phyloP scores from a whole-genome alignment of 1,140 invertebrate species.

The Oncopodura yosiiana region DNA sequence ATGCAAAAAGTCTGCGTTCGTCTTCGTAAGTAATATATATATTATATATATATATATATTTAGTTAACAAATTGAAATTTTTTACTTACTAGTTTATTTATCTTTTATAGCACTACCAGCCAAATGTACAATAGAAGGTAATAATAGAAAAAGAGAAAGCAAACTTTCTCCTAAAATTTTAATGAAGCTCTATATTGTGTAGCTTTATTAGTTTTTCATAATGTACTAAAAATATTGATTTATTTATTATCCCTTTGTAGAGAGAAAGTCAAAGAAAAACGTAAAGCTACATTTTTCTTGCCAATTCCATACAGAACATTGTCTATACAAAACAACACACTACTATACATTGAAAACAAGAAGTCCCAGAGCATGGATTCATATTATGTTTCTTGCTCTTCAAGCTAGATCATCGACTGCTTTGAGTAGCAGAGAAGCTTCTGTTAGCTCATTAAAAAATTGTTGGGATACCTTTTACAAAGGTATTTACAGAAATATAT shows the following conservation, averaged over 20 bases:
- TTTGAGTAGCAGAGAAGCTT: constrained; percentile 68
- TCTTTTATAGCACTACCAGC: too few relatives aligned
- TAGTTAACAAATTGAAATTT: too few relatives aligned
- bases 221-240: constrained; percentile 9
- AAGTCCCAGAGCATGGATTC: constrained; percentile 77
- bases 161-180: too few relatives aligned
- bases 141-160: too few relatives aligned
- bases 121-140: constrained; percentile 82
- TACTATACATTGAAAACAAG: constrained; percentile 78
- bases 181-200: too few relatives aligned
- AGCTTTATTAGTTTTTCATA: too few relatives aligned
- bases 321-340: constrained; percentile 67
- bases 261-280: constrained; percentile 69
- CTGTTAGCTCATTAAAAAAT: constrained; percentile 71
- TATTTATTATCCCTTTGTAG: constrained; percentile 43
- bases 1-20: constrained; percentile 75
- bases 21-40: too few relatives aligned
- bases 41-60: too few relatives aligned
- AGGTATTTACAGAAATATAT: too few relatives aligned
- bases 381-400: constrained; percentile 87
- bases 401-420: constrained; percentile 69
- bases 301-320: constrained; percentile 71
- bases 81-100: too few relatives aligned
- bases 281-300: constrained; percentile 83
- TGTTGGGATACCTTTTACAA: constrained; percentile 96